phyloP scores from a whole-genome alignment of 2,888 invertebrate species.

The Oxystoma pomonae region DNA sequence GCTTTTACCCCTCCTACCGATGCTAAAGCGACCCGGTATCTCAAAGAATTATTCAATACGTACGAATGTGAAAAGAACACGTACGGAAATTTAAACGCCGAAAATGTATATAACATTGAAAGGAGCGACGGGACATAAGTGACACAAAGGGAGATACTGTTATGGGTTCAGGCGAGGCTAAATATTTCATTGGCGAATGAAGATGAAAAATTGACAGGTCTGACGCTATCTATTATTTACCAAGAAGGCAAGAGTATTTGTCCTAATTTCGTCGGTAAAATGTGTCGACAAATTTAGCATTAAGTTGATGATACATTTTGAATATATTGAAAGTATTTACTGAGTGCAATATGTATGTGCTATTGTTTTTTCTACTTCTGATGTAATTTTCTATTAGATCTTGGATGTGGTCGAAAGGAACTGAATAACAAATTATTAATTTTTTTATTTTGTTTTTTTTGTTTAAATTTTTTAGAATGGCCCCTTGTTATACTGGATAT shows the following conservation, averaged over 20 bases:
- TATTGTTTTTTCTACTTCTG: too few relatives aligned
- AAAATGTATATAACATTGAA: conserved; percentile 35
- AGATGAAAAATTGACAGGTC: conserved; percentile 25
- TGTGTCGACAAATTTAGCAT: background rate
- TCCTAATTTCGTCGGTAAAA: background rate
- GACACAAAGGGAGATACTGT: conserved; percentile 25
- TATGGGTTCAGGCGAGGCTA: conserved; percentile 24
- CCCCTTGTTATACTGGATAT: too few relatives aligned
- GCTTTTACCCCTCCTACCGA: too few relatives aligned
- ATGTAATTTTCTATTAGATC: too few relatives aligned
- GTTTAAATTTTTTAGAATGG: too few relatives aligned
- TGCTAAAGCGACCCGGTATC: too few relatives aligned
- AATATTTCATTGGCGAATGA: conserved; percentile 23
- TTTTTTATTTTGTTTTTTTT: too few relatives aligned
- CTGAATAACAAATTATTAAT: too few relatives aligned
- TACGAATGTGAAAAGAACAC: conserved; percentile 21
- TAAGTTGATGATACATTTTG: too few relatives aligned
- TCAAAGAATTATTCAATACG: background rate
- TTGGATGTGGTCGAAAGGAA: too few relatives aligned
- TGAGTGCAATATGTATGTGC: too few relatives aligned
- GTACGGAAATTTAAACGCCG: conserved; percentile 40
- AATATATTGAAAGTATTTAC: too few relatives aligned
- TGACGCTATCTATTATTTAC: background rate
- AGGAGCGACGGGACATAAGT: conserved; percentile 29
- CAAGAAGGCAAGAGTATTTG: background rate